Base-by-base conservation (phyloP, 2,113 vertebrate species). In the Bostrychus sinensis region DNA sequence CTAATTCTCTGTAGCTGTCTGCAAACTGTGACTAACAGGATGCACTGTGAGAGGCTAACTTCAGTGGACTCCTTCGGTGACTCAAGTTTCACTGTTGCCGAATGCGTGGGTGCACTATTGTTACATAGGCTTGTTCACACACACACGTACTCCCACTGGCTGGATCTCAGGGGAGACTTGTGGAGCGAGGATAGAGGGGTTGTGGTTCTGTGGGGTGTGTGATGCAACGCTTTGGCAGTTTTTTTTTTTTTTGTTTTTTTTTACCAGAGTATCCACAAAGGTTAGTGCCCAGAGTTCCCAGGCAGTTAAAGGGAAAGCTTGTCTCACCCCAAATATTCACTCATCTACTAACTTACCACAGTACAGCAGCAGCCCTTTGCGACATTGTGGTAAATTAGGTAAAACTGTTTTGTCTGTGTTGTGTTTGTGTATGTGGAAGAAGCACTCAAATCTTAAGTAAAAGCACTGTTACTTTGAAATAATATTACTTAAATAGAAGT, bases 21-120 rank as follows among this genome's bases (percentile, higher is more conserved):
- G 81, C 75, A 64, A 19, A 65, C 75, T 83, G 86, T 87, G 88
- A 85, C 84, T 87, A 89, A 89, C 80, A 86, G 81, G 86, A 86
- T 80, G 83, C 83, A 76, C 67, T 46, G 69, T 62, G 75, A 75
- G 72, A 80, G 78, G 65, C 67, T 57, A 84, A 84, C 84, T 84
- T 69, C 62, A 61, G 71, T 79, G 71, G 68, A 85, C 78, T 82
- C 82, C 82, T 80, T 81, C 81, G 38, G 62, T 48, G 79, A 84
- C 76, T 83, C 67, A 87, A 86, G 77, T 82, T 80, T 51, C 72
- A 71, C 72, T 57, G 77, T 51, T 72, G 56, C 37, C 43, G 36
- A 55, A 36, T 65, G 72, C 26, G 75, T 86, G 79, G 80, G 78
- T 56, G 66, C 80, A 53, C 75, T 34, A 76, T 82, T 77, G 69